Evolutionary conservation across 1,140 invertebrate species (phyloP), one percentile per base, ranked within the genome.

Genomic region (Dufourea novaeangliae): DNA sequence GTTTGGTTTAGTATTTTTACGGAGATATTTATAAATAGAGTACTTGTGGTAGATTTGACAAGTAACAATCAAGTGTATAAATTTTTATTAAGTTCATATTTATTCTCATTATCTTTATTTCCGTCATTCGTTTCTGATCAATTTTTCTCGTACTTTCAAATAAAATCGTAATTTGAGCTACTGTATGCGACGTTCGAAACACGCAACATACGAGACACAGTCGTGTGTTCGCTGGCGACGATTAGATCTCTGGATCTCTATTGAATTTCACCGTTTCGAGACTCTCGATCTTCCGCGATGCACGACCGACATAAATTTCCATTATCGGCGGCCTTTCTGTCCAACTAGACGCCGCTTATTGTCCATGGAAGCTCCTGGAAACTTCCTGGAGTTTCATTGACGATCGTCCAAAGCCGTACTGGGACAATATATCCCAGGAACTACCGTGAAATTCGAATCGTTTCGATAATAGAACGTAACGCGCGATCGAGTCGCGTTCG

Each of bases 251-350:
- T 75, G 46, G 46, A n/a, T n/a, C n/a, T n/a, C 82, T 78, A 84
- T 84, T 83, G 81, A 84, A 83, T 84, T 83, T 73, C 82, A 83
- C 75, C 39, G n/a, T n/a, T 68, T 78, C 54, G 59, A 50, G 54
- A 61, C 50, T 41, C 56, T 64, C 34, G 22, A 62, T 61, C 64
- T 29, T 4, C 34, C 41, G 57, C 34, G 67, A 39, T 46, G 4
- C 69, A 56, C 75, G 62, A 63, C 61, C 59, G 74, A 79, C 84
- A 85, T 85, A 85, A 86, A 86, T 86, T 83, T 84, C 81, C 84
- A 82, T 85, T 84, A 85, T 83, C 81, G 78, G 76, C 75, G 61
- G 44, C 17, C 68, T 59, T 25, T 63, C 74, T 80, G 74, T 78
- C 77, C 84, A 78, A 75, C 83, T 74, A 79, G 74, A 76, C 82